Evolutionary conservation across 2,113 vertebrate genomes (phyloP).

Genomic region (Tichodroma muraria): DNA sequence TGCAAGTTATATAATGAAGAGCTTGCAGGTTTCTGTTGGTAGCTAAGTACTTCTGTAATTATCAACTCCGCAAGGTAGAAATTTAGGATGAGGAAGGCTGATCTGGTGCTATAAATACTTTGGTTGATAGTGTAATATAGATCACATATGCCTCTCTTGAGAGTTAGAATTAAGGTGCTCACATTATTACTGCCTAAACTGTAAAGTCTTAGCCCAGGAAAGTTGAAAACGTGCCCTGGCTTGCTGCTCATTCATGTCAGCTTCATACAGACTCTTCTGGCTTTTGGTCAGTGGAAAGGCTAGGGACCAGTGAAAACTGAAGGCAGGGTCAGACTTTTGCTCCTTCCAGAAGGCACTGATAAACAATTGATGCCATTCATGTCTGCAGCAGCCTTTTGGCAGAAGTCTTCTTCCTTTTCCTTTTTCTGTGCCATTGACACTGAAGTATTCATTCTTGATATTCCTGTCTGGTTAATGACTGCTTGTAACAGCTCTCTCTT

Average conservation of each 20-base stretch:
- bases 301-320: not conserved
- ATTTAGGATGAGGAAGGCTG: not conserved
- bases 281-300: not conserved
- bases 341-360: not conserved
- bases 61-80: not conserved
- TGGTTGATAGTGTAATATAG: not conserved
- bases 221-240: not conserved
- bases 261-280: not conserved
- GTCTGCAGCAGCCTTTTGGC: not conserved
- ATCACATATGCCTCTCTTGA: not conserved
- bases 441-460: not conserved
- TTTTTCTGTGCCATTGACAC: not conserved
- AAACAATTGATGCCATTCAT: not conserved
- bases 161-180: not conserved
- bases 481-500: not conserved
- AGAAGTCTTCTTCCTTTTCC: not conserved
- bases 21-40: not conserved
- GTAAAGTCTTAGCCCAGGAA: not conserved
- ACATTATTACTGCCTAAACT: not conserved
- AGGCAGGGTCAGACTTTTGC: not conserved
- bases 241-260: not conserved
- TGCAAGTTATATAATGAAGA: not conserved
- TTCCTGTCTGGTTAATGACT: not conserved
- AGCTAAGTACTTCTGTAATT: slow-evolving; percentile 1
- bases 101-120: not conserved